Conservation (phyloP, 1,140 invertebrate species). For the Medauroidea extradentata region DNA sequence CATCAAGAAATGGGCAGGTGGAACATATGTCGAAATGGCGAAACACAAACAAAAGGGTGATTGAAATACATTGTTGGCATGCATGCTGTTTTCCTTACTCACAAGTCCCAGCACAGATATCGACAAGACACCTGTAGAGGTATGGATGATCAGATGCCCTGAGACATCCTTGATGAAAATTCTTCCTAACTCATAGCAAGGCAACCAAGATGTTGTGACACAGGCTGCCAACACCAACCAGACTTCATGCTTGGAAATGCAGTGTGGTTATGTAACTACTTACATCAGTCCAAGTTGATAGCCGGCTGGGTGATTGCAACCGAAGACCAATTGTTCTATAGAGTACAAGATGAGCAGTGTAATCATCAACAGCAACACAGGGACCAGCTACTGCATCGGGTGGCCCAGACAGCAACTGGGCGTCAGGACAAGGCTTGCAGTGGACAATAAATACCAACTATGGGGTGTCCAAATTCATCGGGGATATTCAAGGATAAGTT, state of each 20-base stretch:
- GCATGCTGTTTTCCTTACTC: not conserved
- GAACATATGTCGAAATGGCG: slow-evolving; percentile 21
- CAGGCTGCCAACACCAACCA: not conserved
- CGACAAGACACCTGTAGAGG: not conserved
- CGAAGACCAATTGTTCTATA: no score
- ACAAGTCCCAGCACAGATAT: not conserved
- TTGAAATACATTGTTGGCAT: not conserved
- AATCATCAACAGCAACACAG: no score
- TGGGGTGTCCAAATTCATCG: no score
- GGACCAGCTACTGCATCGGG: no score
- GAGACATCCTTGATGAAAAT: not conserved
- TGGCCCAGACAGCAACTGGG: no score
- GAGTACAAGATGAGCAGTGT: no score
- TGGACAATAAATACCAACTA: no score
- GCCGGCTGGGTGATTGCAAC: no score
- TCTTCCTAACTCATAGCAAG: not conserved
- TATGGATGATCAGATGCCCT: not conserved
- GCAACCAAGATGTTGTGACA: not conserved
- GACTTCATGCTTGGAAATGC: not conserved
- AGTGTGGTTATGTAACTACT: no score
- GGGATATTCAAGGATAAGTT: no score
- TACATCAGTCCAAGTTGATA: no score
- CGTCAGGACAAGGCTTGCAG: no score
- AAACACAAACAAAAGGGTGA: not conserved
- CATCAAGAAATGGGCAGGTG: slow-evolving; percentile 37